Base-by-base conservation (phyloP, 2,113 vertebrate species). In the Coregonus clupeaformis region DNA sequence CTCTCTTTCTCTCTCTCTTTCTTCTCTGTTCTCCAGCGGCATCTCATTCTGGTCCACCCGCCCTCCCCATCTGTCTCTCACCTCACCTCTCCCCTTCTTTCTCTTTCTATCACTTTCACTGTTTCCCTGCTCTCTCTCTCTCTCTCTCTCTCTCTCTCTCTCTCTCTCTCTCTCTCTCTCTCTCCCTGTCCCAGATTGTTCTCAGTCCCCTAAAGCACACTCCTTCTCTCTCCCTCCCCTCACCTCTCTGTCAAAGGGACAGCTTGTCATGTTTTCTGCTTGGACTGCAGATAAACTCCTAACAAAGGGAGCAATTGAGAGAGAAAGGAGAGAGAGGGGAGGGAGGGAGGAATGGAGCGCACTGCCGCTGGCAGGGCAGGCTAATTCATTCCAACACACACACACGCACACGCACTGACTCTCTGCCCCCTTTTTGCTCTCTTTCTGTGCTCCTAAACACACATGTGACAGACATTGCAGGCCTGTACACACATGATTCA, bases 211-310 rank as follows among this genome's bases (percentile, higher is more conserved):
- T 52, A 18, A 52, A 18, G 49, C 49, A 52, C 12, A 52, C 3
- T 52, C 4, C 4, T 16, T 18, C 30, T 73, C 22, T 65, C 6
- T 22, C 16, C 4, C 27, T 71, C 30, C 27, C 74, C 59, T 82
- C 71, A 16, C 42, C 45, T 49, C 9, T 11, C 6, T 78, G 65
- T 83, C 72, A 55, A 32, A 77, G 71, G 68, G 62, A 78, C 73
- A 82, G 73, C 79, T 78, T 79, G 75, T 85, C 77, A 74, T 76
- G 73, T 80, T 85, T 75, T 84, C 81, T 77, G 76, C 83, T 75
- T 78, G 70, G 32, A 66, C 80, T 80, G 80, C 77, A 80, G 77
- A 72, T 78, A 82, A 74, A 81, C 74, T 74, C 73, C 29, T 60
- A 78, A 78, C 75, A 80, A 78, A 82, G 69, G 68, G 70, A 72